A percentile compares a stretch with the other conserved stretches of the same genome.
Conservation (phyloP, 2,113 vertebrate genomes). For the Ceuthmochares aereus region DNA sequence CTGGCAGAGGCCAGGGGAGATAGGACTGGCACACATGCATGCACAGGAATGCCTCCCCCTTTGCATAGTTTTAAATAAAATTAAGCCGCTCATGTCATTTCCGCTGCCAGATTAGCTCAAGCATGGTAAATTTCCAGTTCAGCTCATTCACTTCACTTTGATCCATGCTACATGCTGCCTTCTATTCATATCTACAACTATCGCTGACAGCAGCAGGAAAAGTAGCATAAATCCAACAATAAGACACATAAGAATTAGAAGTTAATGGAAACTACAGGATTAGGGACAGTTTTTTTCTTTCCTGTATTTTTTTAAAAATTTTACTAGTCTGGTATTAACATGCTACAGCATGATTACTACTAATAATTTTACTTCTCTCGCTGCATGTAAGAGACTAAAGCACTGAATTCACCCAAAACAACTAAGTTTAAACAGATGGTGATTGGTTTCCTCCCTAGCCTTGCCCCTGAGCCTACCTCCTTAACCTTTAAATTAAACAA, state of each 20-base stretch:
- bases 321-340: background rate
- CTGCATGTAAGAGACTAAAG: accelerated
- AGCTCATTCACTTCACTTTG: conserved; percentile 21
- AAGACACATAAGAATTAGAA: background rate
- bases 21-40: accelerated
- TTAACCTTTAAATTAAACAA: background rate
- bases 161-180: background rate
- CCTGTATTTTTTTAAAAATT: background rate
- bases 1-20: background rate
- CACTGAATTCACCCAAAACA: background rate
- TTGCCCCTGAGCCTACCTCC: background rate
- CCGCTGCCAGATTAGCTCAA: conserved; percentile 16
- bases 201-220: background rate
- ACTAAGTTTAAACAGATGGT: background rate
- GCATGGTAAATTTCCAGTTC: background rate
- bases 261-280: background rate
- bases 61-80: background rate
- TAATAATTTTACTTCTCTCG: background rate
- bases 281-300: background rate
- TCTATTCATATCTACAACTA: background rate
- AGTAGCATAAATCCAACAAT: background rate
- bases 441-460: background rate
- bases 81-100: background rate
- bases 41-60: background rate
- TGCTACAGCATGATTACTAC: background rate